These are phyloP conservation scores for Erynnis tages DNA, from an alignment of 2,888 invertebrate species.

Conservation along the genomic window DNA sequence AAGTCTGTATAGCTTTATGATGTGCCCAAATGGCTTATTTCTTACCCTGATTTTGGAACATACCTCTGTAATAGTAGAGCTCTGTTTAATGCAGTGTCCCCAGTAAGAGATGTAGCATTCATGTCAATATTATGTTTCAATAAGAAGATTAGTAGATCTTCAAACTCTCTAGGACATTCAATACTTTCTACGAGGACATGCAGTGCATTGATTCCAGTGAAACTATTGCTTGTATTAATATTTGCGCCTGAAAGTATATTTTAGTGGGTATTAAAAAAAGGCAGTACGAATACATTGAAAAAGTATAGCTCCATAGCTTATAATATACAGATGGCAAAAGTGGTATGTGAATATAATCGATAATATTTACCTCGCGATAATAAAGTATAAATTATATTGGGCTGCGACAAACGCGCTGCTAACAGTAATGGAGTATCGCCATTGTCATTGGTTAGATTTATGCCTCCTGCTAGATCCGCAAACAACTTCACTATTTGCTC, in stretches of 20 bases:
- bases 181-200: conserved; percentile 83
- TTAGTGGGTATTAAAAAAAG: background rate
- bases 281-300: too few species aligned
- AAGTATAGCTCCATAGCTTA: too few species aligned
- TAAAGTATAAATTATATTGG: conserved; percentile 75
- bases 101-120: conserved; percentile 66
- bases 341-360: too few species aligned
- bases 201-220: conserved; percentile 80
- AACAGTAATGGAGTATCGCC: conserved; percentile 86
- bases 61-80: conserved; percentile 75
- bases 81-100: conserved; percentile 78
- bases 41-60: too few species aligned
- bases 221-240: conserved; percentile 74
- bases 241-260: conserved; percentile 76
- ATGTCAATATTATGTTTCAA: conserved; percentile 69
- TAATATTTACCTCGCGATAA: conserved; percentile 1
- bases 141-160: conserved; percentile 73
- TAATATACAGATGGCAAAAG: too few species aligned
- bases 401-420: conserved; percentile 75
- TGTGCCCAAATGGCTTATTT: too few species aligned
- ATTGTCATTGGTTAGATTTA: conserved; percentile 83
- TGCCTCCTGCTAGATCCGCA: conserved; percentile 76
- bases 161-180: conserved; percentile 70
- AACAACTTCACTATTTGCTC: conserved; percentile 80
- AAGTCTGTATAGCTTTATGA: too few species aligned